Evolutionary conservation across 2,888 invertebrate genomes (phyloP), one percentile per base, ranked within the genome.

Genomic region (Agriopis marginaria): DNA sequence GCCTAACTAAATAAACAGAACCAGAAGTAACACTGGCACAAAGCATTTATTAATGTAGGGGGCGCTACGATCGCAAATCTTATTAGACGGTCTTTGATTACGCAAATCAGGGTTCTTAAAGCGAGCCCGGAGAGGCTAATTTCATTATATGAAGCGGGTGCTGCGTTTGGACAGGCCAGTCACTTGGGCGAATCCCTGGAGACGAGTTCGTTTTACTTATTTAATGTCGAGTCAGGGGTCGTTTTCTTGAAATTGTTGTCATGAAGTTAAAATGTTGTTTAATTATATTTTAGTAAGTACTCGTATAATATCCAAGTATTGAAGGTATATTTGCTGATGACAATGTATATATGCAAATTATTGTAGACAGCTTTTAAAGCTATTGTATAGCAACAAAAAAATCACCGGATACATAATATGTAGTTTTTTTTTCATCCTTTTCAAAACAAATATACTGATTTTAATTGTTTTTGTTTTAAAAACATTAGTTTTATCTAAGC

Each of bases 31-130:
- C 63, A 54, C 8, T 55, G 54, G 60, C 51, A 66, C 64, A 67
- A 71, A 61, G 73, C 63, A 60, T 54, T 63, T 66, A 66, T 66
- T 68, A 66, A 63, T 69, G 63, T 64, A 63, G 71, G 61, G 71
- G 71, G 72, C 77, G 73, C 77, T 75, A 71, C 72, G 72, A 42
- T 66, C 50, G 63, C 74, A 80, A 85, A 88, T 86, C 83, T 81
- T 80, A 85, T 88, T 87, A 88, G 80, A 70, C 79, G 85, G 82
- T 88, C 90, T 92, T 92, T 92, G 92, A 92, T 91, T 90, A 87
- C 84, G 85, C 87, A 87, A 89, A 90, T 90, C 89, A 86, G 84
- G 79, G 83, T 86, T 86, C 90, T 89, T 89, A 89, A 85, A 86
- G 80, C 86, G 82, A 78, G 78, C 77, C 79, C 81, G 77, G 82